Evolutionary conservation across 2,113 vertebrate species (phyloP).

Genomic region (Thinocorus orbignyianus): DNA sequence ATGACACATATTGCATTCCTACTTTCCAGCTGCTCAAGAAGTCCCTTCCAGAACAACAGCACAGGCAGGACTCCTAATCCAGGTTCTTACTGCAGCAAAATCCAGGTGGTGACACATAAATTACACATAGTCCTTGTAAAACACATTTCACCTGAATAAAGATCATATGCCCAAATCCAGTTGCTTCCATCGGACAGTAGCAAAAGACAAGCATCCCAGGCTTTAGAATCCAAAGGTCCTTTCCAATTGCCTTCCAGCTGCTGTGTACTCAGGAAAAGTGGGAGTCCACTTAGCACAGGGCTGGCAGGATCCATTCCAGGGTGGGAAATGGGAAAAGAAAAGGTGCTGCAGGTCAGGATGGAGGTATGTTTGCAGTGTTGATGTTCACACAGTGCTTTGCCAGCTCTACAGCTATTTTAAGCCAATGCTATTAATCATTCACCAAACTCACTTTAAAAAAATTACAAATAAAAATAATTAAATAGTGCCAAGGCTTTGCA

Average conservation of each 20-base stretch:
- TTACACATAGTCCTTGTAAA: neutral
- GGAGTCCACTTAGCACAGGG: neutral
- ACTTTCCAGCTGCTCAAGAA: neutral
- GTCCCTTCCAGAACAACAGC: neutral
- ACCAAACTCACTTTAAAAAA: slow-evolving; percentile 8
- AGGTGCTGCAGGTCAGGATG: slow-evolving; percentile 5
- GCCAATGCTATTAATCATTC: slow-evolving; percentile 38
- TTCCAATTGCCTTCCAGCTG: neutral
- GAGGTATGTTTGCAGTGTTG: neutral
- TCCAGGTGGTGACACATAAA: neutral
- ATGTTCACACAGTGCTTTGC: slow-evolving; percentile 17
- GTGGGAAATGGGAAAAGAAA: slow-evolving; percentile 3
- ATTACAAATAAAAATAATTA: slow-evolving; percentile 31
- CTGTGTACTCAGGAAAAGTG: neutral
- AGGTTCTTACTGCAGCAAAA: neutral
- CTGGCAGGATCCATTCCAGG: neutral
- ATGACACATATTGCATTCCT: neutral
- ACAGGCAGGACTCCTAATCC: neutral
- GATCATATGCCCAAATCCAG: neutral
- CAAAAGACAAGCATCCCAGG: neutral
- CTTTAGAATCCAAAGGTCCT: neutral
- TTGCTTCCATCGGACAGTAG: neutral
- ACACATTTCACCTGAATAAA: neutral
- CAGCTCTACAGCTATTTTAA: neutral
- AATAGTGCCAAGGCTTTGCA: neutral